A percentile compares a stretch with the other conserved stretches of the same genome.
These are phyloP conservation scores for Haemorhous mexicanus DNA, from an alignment of 2,113 vertebrate species.

Conservation along the genomic window DNA sequence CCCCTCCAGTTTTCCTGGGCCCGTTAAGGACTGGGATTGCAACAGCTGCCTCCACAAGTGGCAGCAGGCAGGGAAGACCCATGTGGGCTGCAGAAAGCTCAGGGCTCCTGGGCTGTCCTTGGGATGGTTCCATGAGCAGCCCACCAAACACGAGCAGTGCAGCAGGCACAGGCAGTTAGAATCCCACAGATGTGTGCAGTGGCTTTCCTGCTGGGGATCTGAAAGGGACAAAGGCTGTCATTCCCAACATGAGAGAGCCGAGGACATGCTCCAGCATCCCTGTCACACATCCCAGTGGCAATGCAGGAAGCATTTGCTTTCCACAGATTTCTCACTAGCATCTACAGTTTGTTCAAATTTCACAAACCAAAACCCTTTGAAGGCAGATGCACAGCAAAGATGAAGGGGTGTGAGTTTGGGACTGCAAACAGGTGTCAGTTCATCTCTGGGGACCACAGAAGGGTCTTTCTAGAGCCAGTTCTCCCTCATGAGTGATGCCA, in stretches of 20 bases:
- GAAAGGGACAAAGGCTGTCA: slow-evolving; percentile 34
- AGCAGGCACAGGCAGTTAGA: neutral
- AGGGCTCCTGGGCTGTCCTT: neutral
- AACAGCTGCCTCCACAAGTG: neutral
- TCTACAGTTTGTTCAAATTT: neutral
- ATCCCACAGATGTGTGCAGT: accelerated
- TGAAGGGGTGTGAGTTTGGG: neutral
- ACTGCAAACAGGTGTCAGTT: neutral
- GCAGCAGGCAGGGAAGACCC: neutral
- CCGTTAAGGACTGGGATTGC: neutral
- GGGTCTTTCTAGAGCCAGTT: neutral
- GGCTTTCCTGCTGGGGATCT: slow-evolving; percentile 36
- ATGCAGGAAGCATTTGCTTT: neutral
- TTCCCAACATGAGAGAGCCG: neutral
- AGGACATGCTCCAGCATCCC: neutral
- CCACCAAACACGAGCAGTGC: neutral
- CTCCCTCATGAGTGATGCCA: neutral
- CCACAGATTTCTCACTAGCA: neutral
- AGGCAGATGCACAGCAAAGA: neutral
- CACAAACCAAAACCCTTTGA: neutral
- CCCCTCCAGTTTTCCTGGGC: neutral
- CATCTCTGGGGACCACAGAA: neutral
- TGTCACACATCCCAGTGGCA: neutral
- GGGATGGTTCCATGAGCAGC: neutral
- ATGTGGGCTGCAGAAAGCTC: neutral